Percentiles rank a stretch among this genome's conserved stretches.
phyloP scores from a whole-genome alignment of 2,888 invertebrate genomes.

The Epistrophe grossulariae region DNA sequence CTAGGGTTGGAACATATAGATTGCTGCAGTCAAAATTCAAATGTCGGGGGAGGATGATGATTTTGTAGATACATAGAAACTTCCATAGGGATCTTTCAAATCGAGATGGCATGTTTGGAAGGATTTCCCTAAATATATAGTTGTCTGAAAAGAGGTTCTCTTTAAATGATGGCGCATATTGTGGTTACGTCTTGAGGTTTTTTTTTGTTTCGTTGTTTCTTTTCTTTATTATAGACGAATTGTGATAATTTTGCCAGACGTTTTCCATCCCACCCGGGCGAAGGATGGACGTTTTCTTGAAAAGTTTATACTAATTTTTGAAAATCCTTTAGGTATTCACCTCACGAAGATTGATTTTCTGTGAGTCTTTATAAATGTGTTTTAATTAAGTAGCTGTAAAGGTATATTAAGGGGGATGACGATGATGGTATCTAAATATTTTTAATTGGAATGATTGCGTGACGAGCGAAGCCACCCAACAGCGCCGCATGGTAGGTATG shows the following conservation, averaged over 20 bases:
- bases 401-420: too few relatives aligned
- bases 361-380: conserved; percentile 15
- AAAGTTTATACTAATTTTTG: neutral
- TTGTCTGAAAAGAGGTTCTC: conserved; percentile 13
- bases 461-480: neutral
- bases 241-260: conserved; percentile 14
- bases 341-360: conserved; percentile 29
- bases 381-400: neutral
- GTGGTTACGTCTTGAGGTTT: conserved; percentile 27
- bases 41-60: conserved; percentile 3
- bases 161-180: conserved; percentile 55
- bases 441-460: conserved; percentile 23
- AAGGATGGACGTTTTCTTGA: neutral
- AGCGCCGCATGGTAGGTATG: neutral
- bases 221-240: conserved; percentile 61
- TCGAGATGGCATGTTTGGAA: conserved; percentile 9
- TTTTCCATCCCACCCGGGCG: neutral
- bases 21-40: conserved; percentile 61
- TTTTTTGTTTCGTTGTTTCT: conserved; percentile 1
- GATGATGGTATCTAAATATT: conserved; percentile 1
- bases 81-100: neutral
- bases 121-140: neutral
- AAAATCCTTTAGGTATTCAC: conserved; percentile 27
- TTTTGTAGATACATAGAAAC: neutral
- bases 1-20: conserved; percentile 53